phyloP scores from a whole-genome alignment of 2,113 vertebrate species.

The Eulemur macaco region DNA sequence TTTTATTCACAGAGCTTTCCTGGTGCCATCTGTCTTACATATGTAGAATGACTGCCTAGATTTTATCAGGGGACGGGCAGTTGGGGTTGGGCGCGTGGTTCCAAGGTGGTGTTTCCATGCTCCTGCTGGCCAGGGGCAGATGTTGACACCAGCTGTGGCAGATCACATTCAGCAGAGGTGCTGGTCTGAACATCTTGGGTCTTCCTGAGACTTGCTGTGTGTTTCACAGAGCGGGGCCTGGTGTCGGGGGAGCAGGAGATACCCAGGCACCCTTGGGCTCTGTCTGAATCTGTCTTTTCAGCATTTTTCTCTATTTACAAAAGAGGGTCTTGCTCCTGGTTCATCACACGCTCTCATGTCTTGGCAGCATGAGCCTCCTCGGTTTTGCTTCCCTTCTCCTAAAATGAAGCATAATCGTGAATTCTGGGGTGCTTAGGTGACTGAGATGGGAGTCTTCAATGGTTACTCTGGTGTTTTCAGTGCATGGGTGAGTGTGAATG shows the following conservation, averaged over 20 bases:
- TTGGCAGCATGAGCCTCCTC: background rate
- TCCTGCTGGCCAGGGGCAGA: background rate
- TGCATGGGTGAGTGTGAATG: background rate
- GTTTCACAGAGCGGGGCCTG: background rate
- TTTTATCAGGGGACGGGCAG: background rate
- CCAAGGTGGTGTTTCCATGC: background rate
- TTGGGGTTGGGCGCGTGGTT: background rate
- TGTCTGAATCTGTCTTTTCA: background rate
- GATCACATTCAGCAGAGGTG: background rate
- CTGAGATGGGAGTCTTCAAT: background rate
- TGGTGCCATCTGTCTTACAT: background rate
- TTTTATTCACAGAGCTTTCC: slow-evolving; percentile 84
- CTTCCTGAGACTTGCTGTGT: background rate
- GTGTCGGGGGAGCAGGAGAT: background rate
- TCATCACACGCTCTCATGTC: background rate
- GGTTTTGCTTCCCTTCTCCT: background rate
- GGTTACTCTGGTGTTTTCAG: background rate
- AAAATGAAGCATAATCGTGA: background rate
- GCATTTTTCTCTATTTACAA: background rate
- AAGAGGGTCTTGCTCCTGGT: background rate
- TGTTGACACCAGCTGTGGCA: background rate
- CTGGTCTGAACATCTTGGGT: accelerated
- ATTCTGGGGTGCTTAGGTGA: background rate
- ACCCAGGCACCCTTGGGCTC: background rate
- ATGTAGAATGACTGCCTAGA: background rate